Percentiles rank a stretch among this genome's conserved stretches.
Evolutionary conservation across 2,113 vertebrate genomes (phyloP).

Genomic region (Oceanodroma tethys): DNA sequence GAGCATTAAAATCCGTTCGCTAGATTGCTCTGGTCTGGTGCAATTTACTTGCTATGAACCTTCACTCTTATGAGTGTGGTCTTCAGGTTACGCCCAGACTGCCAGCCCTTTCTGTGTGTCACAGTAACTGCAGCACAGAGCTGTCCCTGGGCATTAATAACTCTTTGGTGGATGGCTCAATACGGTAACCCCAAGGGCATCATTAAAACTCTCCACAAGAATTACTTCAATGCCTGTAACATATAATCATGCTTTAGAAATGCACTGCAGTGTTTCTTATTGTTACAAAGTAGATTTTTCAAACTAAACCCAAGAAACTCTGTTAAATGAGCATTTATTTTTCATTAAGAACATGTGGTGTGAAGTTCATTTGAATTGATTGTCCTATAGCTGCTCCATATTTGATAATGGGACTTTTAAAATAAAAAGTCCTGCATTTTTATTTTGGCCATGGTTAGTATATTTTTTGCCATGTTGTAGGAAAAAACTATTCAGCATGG

Average conservation of each 20-base stretch:
- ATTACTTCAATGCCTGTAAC: not conserved
- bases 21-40: not conserved
- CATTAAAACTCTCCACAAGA: slow-evolving; percentile 16
- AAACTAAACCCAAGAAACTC: not conserved
- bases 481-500: not conserved
- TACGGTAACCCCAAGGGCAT: not conserved
- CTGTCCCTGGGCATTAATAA: not conserved
- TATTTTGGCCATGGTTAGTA: not conserved
- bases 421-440: not conserved
- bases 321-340: not conserved
- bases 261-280: not conserved
- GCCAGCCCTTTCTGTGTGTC: not conserved
- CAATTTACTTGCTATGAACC: not conserved
- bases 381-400: not conserved
- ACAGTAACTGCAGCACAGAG: not conserved
- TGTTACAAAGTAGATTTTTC: not conserved
- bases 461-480: not conserved
- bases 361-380: not conserved
- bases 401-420: not conserved
- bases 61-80: not conserved
- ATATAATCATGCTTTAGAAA: not conserved
- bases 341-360: not conserved
- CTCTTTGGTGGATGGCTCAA: not conserved
- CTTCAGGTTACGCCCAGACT: not conserved
- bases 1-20: not conserved